phyloP scores from a whole-genome alignment of 2,888 invertebrate genomes.

The Pristionchus entomophagus region DNA sequence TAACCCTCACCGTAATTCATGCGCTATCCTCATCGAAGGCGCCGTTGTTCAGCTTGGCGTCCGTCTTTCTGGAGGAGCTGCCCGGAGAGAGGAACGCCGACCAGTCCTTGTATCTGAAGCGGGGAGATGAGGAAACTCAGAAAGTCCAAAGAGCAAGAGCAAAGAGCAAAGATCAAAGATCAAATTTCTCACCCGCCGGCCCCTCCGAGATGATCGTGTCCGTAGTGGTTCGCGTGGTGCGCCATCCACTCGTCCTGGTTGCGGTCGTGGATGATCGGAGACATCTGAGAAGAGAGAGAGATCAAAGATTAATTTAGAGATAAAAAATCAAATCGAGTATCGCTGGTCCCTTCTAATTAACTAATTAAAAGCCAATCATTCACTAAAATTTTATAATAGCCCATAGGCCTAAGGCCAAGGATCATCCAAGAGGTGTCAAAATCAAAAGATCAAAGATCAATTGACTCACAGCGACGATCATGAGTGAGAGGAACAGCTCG shows the following conservation, averaged over 20 bases:
- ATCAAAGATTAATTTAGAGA: conserved; percentile 19
- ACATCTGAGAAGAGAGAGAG: conserved; percentile 1
- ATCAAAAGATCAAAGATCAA: neutral
- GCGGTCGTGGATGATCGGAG: conserved; percentile 45
- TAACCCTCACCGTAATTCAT: neutral
- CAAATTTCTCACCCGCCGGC: neutral
- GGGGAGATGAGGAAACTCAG: no score
- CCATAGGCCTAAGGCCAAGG: neutral
- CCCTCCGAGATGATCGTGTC: neutral
- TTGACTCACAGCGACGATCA: conserved; percentile 35
- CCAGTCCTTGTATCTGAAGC: conserved; percentile 4
- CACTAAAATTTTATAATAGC: neutral
- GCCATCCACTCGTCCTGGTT: conserved; percentile 19
- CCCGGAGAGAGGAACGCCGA: conserved; percentile 20
- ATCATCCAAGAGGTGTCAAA: neutral
- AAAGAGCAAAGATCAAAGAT: conserved; percentile 3
- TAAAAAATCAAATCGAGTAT: neutral
- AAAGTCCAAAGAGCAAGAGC: no score
- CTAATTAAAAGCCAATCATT: neutral
- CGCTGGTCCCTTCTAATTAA: neutral
- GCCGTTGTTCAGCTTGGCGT: conserved; percentile 18
- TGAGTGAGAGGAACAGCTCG: conserved; percentile 43
- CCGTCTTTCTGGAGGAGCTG: neutral
- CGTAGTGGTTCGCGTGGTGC: neutral
- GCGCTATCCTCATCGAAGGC: conserved; percentile 33